A percentile compares a stretch with the other conserved stretches of the same genome.
Conservation (phyloP, 2,797 vertebrate genomes). For the Knipowitschia caucasica region DNA sequence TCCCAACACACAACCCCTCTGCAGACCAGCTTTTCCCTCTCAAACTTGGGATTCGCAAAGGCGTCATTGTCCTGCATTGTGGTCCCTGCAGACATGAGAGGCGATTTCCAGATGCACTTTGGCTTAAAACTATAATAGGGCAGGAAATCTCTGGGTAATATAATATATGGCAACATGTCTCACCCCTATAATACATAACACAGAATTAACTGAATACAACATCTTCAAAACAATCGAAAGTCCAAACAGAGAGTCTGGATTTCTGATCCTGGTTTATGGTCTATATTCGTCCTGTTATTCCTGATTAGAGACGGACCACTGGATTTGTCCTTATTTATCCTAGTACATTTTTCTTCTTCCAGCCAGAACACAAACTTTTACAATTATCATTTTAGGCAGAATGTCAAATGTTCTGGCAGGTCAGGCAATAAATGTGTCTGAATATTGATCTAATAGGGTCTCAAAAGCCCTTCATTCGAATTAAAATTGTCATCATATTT, state of each 20-base stretch:
- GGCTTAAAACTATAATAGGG: not conserved
- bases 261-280: not conserved
- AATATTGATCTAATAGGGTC: no score
- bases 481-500: conserved; percentile 6
- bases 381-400: no score
- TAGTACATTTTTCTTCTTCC: no score
- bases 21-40: conserved; percentile 31
- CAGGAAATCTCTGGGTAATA: no score
- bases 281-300: not conserved
- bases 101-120: not conserved
- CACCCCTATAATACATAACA: no score
- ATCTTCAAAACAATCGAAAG: not conserved
- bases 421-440: no score
- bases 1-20: conserved; percentile 35
- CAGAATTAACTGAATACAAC: no score
- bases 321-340: not conserved
- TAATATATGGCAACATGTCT: no score
- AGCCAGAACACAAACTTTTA: no score
- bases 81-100: conserved; percentile 36
- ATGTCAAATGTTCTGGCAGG: no score
- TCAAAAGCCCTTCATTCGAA: conserved; percentile 6
- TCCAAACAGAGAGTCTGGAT: not conserved
- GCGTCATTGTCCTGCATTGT: conserved; percentile 43
- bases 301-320: no score
- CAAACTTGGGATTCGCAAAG: conserved; percentile 36